Percentiles rank a stretch among this genome's conserved stretches.
phyloP scores from a whole-genome alignment of 2,113 vertebrate species.

The Epinephelus lanceolatus region DNA sequence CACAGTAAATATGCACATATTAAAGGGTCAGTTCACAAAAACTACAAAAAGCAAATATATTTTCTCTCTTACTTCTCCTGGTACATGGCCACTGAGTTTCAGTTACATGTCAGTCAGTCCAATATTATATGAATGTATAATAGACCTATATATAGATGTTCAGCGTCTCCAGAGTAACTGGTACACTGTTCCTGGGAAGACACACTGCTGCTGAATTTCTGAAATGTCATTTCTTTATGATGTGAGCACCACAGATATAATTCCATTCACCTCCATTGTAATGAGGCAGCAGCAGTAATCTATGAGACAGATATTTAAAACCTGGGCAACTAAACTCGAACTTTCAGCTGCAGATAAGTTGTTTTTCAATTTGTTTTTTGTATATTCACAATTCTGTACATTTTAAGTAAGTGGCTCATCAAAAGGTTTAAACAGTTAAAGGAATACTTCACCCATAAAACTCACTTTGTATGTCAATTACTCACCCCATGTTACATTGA shows the following conservation, averaged over 20 bases:
- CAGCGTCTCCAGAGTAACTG: background rate
- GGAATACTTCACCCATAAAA: too few species aligned
- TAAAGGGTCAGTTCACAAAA: conserved; percentile 29
- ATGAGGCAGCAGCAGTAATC: background rate
- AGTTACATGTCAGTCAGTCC: background rate
- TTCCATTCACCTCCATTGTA: background rate
- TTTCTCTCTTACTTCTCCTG: too few species aligned
- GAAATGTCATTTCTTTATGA: too few species aligned
- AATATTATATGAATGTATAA: background rate
- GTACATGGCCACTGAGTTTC: background rate
- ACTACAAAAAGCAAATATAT: background rate
- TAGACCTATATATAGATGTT: background rate
- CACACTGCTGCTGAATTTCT: too few species aligned
- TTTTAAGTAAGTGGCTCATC: background rate
- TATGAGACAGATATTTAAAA: background rate
- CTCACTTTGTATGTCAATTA: too few species aligned
- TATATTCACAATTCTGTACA: background rate
- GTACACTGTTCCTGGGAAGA: too few species aligned
- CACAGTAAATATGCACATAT: background rate
- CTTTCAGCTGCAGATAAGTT: background rate
- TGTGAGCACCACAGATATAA: background rate
- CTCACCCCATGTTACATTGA: too few species aligned
- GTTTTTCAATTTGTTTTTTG: background rate
- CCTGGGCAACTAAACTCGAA: background rate
- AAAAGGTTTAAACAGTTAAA: background rate